Base-by-base conservation (phyloP, 1,140 invertebrate species). In the Acyrthosiphon pisum region DNA sequence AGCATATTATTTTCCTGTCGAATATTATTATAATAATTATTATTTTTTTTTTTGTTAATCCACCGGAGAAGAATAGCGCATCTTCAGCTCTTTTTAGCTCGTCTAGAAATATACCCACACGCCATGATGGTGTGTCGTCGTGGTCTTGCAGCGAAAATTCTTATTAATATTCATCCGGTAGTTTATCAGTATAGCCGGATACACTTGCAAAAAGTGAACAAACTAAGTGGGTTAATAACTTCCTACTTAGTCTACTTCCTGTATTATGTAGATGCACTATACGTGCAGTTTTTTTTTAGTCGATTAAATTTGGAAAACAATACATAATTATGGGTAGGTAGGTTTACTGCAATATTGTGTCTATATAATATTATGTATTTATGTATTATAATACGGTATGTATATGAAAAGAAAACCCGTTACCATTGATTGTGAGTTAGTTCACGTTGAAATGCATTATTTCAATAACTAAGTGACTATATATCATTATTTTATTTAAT, bases 241-340 rank as follows among this genome's bases (percentile, higher is more conserved):
- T 89, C 87, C 87, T 89, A 89, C 87, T 89, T 89, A 89, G 87
- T 89, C 18, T 53, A 89, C 87, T 89, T 89, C 87, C 87, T 89
- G 87, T 53, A 50, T 53, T 37, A 41, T 20, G 44, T 53, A 37
- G 87, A 53, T 89, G 87, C 87, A 53, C 35, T 89, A 9, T 53
- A 53, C 83, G 84, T 89, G 87, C 87, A 35, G 23, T 88, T 50
- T 89, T 88, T 87, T 48, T 87, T 87, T 48, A 50, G 14, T 9
- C 18, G n/a, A 88, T 88, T 88, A 22, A 35, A 88, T 88, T 88
- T 88, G 46, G 46, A 53, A 88, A 88, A 87, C 84, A 87, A 87
- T 87, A 87, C 84, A 50, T 35, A 88, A 50, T 88, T 87, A 46
- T 87, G 18, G 14, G 26, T 87, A 87, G 41, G 26, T n/a, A 18